A percentile compares a stretch with the other conserved stretches of the same genome.
Conservation (phyloP, 2,113 vertebrate species). For the Sciurus niger region DNA sequence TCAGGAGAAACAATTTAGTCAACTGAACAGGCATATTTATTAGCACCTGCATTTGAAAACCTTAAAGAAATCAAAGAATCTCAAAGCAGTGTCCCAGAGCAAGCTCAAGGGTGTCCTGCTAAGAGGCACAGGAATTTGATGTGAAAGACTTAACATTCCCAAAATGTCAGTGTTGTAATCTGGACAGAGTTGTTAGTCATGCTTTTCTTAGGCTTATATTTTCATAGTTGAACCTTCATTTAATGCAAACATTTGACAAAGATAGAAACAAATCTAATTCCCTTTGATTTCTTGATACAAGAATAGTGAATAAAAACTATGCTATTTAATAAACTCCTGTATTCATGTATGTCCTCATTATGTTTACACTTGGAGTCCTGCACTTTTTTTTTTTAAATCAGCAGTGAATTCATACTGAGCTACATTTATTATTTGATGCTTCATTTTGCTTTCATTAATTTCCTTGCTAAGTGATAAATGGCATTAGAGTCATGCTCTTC, state of each 20-base stretch:
- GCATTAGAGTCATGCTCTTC: slow-evolving; percentile 56
- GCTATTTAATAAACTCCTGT: slow-evolving; percentile 36
- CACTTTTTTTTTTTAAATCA: slow-evolving; percentile 40
- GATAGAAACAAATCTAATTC: slow-evolving; percentile 32
- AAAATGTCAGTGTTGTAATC: background rate
- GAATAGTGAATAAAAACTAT: slow-evolving; percentile 29
- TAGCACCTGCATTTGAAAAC: slow-evolving; percentile 27
- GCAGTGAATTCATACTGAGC: slow-evolving; percentile 37
- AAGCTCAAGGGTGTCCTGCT: background rate
- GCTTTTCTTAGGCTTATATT: background rate
- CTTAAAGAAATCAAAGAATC: background rate
- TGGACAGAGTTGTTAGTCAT: background rate
- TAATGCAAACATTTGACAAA: slow-evolving; percentile 29
- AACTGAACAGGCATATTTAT: background rate
- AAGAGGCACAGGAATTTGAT: background rate
- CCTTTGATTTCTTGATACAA: slow-evolving; percentile 39
- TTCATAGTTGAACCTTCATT: slow-evolving; percentile 17
- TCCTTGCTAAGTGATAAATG: slow-evolving; percentile 70
- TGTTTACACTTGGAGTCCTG: slow-evolving; percentile 48
- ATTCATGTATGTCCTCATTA: slow-evolving; percentile 62
- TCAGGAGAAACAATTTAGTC: background rate
- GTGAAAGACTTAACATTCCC: background rate
- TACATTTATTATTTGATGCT: slow-evolving; percentile 67
- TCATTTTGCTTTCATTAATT: slow-evolving; percentile 76
- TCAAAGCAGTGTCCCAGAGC: background rate